Percentiles rank a stretch among this genome's conserved stretches.
Conservation (phyloP, 2,888 invertebrate species). For the Fissipunctia ypsillon region DNA sequence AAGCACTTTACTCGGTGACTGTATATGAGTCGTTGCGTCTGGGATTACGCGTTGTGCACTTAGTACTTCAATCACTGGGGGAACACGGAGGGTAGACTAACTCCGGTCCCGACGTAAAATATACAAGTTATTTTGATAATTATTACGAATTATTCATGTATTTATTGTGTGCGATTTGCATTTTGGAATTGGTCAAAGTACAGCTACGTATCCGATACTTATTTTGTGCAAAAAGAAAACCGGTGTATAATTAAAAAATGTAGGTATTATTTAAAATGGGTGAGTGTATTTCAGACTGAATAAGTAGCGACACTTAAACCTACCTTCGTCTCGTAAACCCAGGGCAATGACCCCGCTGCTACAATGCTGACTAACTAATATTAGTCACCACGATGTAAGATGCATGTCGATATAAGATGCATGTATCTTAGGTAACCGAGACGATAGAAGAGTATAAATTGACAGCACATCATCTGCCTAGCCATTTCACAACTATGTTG, state of each 20-base stretch:
- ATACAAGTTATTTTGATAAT: conserved; percentile 66
- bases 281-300: neutral
- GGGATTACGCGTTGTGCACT: conserved; percentile 81
- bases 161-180: conserved; percentile 35
- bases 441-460: too few species aligned
- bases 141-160: conserved; percentile 58
- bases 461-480: neutral
- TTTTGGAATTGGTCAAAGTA: conserved; percentile 6
- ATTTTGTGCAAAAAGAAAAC: neutral
- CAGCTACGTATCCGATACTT: neutral
- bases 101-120: conserved; percentile 62
- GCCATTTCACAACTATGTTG: neutral
- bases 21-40: conserved; percentile 67
- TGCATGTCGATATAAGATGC: too few species aligned
- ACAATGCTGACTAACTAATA: neutral
- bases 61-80: conserved; percentile 75
- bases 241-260: too few species aligned
- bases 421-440: neutral
- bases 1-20: conserved; percentile 61
- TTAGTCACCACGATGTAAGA: neutral
- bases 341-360: neutral
- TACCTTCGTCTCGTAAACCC: neutral
- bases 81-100: conserved; percentile 46
- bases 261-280: neutral
- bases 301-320: neutral